These are phyloP conservation scores for Sminthopsis crassicaudata DNA, from an alignment of 2,113 vertebrate genomes.

Conservation along the genomic window DNA sequence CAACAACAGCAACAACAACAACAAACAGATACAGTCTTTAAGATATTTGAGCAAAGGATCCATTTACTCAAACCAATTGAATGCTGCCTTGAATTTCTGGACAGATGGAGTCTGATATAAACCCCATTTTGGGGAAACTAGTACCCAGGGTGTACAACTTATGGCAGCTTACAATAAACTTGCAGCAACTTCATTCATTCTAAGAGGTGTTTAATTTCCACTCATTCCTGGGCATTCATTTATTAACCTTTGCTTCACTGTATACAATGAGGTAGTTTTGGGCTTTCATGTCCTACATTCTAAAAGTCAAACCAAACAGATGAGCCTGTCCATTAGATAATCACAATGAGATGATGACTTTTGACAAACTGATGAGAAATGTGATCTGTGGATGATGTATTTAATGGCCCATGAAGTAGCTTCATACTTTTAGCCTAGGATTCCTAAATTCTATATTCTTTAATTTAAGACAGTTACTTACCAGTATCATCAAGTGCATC, in stretches of 20 bases:
- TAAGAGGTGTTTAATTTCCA: background rate
- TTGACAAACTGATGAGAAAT: background rate
- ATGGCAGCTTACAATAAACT: background rate
- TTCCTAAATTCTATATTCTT: background rate
- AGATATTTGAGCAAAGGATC: background rate
- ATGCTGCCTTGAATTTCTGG: background rate
- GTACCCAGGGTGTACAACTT: background rate
- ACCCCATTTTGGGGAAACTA: background rate
- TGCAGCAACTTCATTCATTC: background rate
- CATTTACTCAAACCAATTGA: background rate
- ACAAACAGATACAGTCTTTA: background rate
- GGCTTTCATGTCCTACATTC: background rate
- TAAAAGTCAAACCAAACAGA: background rate
- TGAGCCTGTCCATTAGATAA: background rate
- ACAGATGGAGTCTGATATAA: background rate
- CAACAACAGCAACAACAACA: background rate
- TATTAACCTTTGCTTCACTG: background rate
- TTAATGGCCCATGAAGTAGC: background rate
- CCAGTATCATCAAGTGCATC: slow-evolving; percentile 82
- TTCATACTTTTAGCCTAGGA: background rate
- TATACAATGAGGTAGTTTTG: background rate
- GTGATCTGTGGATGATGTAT: background rate
- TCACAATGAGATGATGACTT: background rate
- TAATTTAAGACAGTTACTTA: background rate
- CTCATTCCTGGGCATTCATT: background rate